phyloP scores from a whole-genome alignment of 2,113 vertebrate species.

The Platanista minor region DNA sequence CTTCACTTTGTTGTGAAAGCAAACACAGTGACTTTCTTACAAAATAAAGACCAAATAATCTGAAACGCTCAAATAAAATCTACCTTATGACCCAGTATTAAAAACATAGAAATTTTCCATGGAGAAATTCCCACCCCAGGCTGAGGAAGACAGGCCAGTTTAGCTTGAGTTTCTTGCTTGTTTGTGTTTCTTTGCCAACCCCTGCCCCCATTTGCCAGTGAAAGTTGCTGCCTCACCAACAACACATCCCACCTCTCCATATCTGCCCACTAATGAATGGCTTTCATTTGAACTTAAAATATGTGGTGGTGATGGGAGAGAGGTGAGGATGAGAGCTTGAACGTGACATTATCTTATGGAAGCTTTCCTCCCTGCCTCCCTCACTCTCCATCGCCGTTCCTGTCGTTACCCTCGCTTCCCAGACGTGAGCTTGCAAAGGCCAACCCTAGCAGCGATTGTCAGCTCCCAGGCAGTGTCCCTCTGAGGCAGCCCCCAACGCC shows the following conservation, averaged over 20 bases:
- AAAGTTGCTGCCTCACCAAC: background rate
- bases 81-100: background rate
- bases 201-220: background rate
- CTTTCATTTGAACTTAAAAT: background rate
- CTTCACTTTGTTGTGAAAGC: background rate
- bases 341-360: background rate
- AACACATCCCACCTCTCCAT: fast-evolving
- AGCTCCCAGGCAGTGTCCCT: background rate
- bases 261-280: background rate
- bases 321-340: background rate
- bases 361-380: background rate
- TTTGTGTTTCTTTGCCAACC: background rate
- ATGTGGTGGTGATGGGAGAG: background rate
- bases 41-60: background rate
- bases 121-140: background rate
- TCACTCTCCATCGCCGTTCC: background rate
- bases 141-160: background rate
- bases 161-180: background rate
- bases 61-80: background rate
- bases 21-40: background rate
- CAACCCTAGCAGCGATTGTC: background rate
- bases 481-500: background rate
- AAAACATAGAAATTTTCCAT: background rate
- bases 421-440: background rate
- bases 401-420: background rate